Percentiles rank a stretch among this genome's conserved stretches.
phyloP scores from a whole-genome alignment of 2,888 invertebrate species.

The Macropis europaea region DNA sequence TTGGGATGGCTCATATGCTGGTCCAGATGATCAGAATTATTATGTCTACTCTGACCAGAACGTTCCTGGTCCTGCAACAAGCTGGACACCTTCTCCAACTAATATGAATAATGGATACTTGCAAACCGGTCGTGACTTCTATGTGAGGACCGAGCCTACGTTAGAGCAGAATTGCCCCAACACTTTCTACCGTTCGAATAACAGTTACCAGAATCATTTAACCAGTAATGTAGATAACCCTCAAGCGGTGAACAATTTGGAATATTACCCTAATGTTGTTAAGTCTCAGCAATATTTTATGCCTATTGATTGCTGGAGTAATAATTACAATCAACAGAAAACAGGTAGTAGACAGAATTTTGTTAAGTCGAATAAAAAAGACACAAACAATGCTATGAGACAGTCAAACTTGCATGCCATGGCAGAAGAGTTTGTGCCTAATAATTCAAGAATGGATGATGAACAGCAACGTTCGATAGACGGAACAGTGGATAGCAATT shows the following conservation, averaged over 20 bases:
- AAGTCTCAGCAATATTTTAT: not conserved
- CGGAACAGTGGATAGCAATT: not conserved
- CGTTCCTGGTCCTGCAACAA: conserved; percentile 18
- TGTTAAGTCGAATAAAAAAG: not conserved
- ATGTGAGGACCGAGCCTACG: conserved; percentile 22
- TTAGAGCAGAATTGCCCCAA: conserved; percentile 36
- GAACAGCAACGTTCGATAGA: not conserved
- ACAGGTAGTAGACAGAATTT: not conserved
- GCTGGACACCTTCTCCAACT: conserved; percentile 42
- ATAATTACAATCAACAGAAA: not conserved
- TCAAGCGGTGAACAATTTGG: not conserved
- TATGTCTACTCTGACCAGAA: conserved; percentile 63
- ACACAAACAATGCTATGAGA: conserved; percentile 20
- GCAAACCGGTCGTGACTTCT: conserved; percentile 23
- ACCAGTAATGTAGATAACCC: not conserved
- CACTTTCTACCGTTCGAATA: conserved; percentile 24
- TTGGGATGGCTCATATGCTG: conserved; percentile 76
- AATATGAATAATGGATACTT: conserved; percentile 21
- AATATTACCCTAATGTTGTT: not conserved
- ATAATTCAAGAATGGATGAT: conserved; percentile 22
- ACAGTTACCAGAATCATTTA: conserved; percentile 25
- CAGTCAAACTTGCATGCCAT: conserved; percentile 82
- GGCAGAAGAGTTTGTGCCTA: conserved; percentile 83
- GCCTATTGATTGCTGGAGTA: conserved; percentile 4
- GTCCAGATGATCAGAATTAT: conserved; percentile 70